Base-by-base conservation (phyloP, 1,140 invertebrate species). In the Cephus cinctus region DNA sequence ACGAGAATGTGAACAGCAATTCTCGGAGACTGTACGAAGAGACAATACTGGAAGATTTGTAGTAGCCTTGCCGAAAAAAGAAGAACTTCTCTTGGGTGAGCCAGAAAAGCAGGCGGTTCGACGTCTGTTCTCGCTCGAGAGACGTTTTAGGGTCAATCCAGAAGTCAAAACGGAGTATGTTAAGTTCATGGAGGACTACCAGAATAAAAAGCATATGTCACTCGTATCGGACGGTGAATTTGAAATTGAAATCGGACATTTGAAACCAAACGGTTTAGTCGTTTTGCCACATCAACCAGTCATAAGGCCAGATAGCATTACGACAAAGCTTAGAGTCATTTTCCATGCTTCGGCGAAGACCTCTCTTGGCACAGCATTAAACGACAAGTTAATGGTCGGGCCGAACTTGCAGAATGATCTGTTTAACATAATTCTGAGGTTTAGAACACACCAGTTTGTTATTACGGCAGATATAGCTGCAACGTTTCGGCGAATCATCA, bases 361-460 rank as follows among this genome's bases (percentile, higher is more conserved):
- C 3, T 52, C 56, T 9, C 32, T 4, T 12, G 56, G 51, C 8
- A 8, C 43, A 8, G 59, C 61, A 1, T 36, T 65, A 0, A 65
- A 65, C 42, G 52, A 63, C 15, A 47, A 20, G 4, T 20, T 65
- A 9, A 19, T 56, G 8, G 47, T 36, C 1, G 65, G 63, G 15
- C 67, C 69, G 3, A 62, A 58, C 31, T 44, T 75, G 1, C 65
- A 66, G 19, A 51, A 60, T 16, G 52, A 63, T n/a, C 25, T 69
- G 4, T 31, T 50, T 11, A 36, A 50, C 6, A 51, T 65, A 21
- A n/a, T 71, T 1, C 35, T 65, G 2, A 36, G 57, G 2, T 72
- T 70, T 35, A 44, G 67, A 45, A 27, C 30, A n/a, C 46, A 63
- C 23, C 12, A 14, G n/a, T 42, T 65, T 15, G 56, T 55, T 22